Percentiles rank a stretch among this genome's conserved stretches.
These are phyloP conservation scores for Pelmatolapia mariae DNA, from an alignment of 2,113 vertebrate genomes.

Conservation along the genomic window DNA sequence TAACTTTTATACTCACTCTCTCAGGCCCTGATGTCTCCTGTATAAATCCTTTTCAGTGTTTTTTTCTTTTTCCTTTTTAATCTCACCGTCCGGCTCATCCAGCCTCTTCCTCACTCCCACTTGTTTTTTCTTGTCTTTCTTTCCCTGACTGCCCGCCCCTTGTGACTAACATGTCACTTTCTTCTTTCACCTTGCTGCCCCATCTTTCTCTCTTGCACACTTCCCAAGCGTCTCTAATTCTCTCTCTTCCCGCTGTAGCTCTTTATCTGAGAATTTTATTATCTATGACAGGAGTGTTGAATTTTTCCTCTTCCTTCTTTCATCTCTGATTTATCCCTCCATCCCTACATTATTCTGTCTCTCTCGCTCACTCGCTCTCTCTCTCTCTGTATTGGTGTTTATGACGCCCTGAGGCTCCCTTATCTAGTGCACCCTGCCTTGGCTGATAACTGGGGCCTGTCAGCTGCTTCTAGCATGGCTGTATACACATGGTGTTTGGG, in stretches of 20 bases:
- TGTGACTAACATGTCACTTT: neutral
- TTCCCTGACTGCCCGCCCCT: neutral
- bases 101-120: neutral
- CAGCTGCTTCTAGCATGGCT: conserved; percentile 7
- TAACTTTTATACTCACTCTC: neutral
- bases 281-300: conserved; percentile 47
- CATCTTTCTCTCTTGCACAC: neutral
- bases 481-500: neutral
- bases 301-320: conserved; percentile 37
- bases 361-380: neutral
- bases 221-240: neutral
- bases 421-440: conserved; percentile 41
- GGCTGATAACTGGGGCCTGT: conserved; percentile 51
- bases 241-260: neutral
- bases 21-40: neutral
- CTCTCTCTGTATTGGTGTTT: conserved; percentile 23
- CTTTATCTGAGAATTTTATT: conserved; percentile 47
- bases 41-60: neutral
- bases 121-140: neutral
- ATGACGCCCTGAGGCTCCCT: conserved; percentile 47
- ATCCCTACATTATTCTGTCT: neutral
- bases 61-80: neutral
- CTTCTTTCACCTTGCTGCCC: neutral
- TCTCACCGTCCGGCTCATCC: neutral
- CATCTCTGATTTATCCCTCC: conserved; percentile 38